Base-by-base conservation (phyloP, 2,113 vertebrate genomes). In the Daubentonia madagascariensis region DNA sequence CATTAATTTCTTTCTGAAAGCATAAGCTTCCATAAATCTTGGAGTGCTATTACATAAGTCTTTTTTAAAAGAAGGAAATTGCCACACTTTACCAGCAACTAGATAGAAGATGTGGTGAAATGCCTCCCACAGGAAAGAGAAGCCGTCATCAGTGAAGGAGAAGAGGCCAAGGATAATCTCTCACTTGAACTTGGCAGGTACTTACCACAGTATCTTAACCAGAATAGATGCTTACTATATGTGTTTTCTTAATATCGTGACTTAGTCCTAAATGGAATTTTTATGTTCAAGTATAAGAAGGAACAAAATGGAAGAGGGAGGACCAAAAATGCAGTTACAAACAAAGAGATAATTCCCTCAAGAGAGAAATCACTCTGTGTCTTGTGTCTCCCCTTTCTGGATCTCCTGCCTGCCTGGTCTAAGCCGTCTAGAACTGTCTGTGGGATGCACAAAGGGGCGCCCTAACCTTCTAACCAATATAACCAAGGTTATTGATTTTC, bases 1-100 rank as follows among this genome's bases (percentile, higher is more conserved):
- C 20, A 35, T 94, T 76, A 68, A 81, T 95, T 96, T 95, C 45
- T 85, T 86, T 89, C 85, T 68, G 72, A 94, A 96, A 96, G 9
- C 63, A 32, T 63, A 81, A 54, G 11, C 20, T 52, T 45, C 25
- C 45, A 48, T 59, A 87, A 89, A 78, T 93, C 32, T 76, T 76
- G 5, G 23, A 61, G 54, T 28, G n/a, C 45, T 91, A 5, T 94
- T 86, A 68, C 22, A 50, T 75, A 43, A 72, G 7, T 79, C 54
- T 79, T 84, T 59, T 81, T 79, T 92, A 65, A 84, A 92, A 92
- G 23, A 6, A 84, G 40, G 25, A 80, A 76, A 88, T 94, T 37
- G 32, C 25, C 28, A 43, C 28, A 59, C 25, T 40, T 83, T 70
- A 54, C 28, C 28, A 32, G 23, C 35, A 75, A 76, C 20, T 8